Base-by-base conservation (phyloP, 2,888 invertebrate species). In the Athalia rosae region DNA sequence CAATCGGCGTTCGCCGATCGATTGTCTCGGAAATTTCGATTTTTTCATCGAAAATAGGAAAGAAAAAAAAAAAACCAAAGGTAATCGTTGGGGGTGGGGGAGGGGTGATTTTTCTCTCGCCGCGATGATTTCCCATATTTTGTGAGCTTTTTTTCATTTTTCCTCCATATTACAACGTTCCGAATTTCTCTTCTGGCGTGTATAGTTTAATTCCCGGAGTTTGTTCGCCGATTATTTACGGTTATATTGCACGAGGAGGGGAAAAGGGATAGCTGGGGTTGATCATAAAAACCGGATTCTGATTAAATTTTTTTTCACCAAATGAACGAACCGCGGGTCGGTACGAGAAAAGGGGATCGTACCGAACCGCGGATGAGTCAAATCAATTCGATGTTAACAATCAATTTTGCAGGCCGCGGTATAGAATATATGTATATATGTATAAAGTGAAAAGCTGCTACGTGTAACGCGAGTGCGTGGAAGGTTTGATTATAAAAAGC, bases 121-220 rank as follows among this genome's bases (percentile, higher is more conserved):
- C 0, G 28, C 28, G 28, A 28, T 28, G 28, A 28, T 28, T n/a
- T n/a, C n/a, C n/a, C n/a, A n/a, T n/a, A 9, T 9, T 15, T 13
- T n/a, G 6, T 28, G 7, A 4, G 56, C 56, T 28, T 28, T 9
- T 11, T 4, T 53, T 53, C 4, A 4, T 61, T 9, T 5, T 3
- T 13, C 4, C 4, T 11, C 4, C 13, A 28, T n/a, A n/a, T 8
- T 61, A 61, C 41, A 5, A 15, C 41, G 9, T 3, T 43, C n/a
- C 6, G 11, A 43, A 5, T 28, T 62, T 28, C 45, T 45, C 62
- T 62, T 45, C 7, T 62, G 11, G 41, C 45, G 41, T 62, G 9
- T 62, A 58, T 13, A 62, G 62, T 43, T 62, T 43, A 64, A 64
- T 64, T 64, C n/a, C n/a, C 64, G 28, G 64, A 64, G 45, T 47